Base-by-base conservation (phyloP, 1,140 invertebrate genomes). In the Vollenhovia emeryi region DNA sequence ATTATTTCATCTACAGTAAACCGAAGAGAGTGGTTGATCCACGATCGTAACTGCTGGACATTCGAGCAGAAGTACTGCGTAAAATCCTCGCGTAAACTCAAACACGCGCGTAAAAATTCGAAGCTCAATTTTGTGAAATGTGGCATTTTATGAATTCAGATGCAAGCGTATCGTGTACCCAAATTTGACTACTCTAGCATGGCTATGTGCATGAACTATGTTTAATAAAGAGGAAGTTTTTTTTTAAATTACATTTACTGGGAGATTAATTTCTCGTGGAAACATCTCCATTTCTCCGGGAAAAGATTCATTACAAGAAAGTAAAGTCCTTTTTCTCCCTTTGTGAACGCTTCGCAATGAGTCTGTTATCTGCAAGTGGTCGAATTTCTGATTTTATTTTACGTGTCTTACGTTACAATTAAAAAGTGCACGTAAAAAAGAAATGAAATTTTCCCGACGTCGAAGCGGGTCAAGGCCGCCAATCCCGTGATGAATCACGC, bases 81-180 rank as follows among this genome's bases (percentile, higher is more conserved):
- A 59, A 82, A 57, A 73, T 82, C 33, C 11, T 50, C 76, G 33
- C 64, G n/a, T 82, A 43, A 82, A 66, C 43, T 66, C 15, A 36
- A 50, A 78, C 6, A 24, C 43, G 43, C 45, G 43, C 57, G 40
- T 78, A 36, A 66, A 79, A 52, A 40, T 62, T 21, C 8, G 15
- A n/a, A 43, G 2, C 9, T 40, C 21, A 27, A 52, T 79, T 40
- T 68, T 33, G n/a, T 18, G 8, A 40, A 52, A 55, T 68, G 33
- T 68, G 9, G 8, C 5, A 24, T 30, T 68, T 52, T 30, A 50
- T 33, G 24, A 5, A 60, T 59, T 60, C 27, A 45, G 13, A 62
- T 50, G 33, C 33, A 52, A 0, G 18, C 3, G 5, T 4, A 18
- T 48, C 13, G 11, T 3, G 8, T 33, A 13, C 21, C 0, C 4